Conservation (phyloP, 2,888 invertebrate species). For the Cheilosia grossa region DNA sequence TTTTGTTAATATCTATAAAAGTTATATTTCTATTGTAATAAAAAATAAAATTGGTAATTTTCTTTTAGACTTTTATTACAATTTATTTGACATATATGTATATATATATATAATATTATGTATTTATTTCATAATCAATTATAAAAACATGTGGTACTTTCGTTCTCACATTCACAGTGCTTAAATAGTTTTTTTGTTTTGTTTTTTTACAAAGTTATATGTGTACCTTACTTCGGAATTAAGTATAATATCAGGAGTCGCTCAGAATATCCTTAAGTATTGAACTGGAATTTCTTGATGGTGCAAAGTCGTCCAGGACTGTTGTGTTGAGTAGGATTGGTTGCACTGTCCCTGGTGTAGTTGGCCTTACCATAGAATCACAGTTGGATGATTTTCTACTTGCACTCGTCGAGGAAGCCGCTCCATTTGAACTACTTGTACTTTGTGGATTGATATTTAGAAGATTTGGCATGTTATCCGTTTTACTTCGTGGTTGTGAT, state of each 20-base stretch:
- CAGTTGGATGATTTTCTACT: conserved; percentile 62
- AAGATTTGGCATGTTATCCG: conserved; percentile 79
- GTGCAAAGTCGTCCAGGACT: conserved; percentile 80
- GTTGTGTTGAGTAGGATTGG: conserved; percentile 80
- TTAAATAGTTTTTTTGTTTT: conserved; percentile 48
- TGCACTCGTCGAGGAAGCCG: conserved; percentile 27
- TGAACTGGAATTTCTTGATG: conserved; percentile 83
- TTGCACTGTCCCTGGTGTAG: conserved; percentile 75
- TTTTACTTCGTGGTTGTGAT: conserved; percentile 80
- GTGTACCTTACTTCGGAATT: conserved; percentile 39
- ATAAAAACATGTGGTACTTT: conserved; percentile 58
- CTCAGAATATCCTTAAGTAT: conserved; percentile 83
- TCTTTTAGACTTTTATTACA: conserved; percentile 35
- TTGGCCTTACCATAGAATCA: conserved; percentile 58
- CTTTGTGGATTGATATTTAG: conserved; percentile 77
- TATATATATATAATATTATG: conserved; percentile 26
- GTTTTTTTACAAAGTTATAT: conserved; percentile 38
- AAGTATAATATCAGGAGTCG: conserved; percentile 80
- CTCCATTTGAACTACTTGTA: conserved; percentile 44
- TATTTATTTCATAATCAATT: conserved; percentile 55
- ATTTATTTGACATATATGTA: conserved; percentile 30
- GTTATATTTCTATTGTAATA: background rate
- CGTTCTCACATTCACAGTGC: conserved; percentile 55
- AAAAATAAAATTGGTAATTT: background rate
- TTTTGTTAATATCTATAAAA: background rate